Conservation (phyloP, 2,888 invertebrate species). For the Cordilura impudica region DNA sequence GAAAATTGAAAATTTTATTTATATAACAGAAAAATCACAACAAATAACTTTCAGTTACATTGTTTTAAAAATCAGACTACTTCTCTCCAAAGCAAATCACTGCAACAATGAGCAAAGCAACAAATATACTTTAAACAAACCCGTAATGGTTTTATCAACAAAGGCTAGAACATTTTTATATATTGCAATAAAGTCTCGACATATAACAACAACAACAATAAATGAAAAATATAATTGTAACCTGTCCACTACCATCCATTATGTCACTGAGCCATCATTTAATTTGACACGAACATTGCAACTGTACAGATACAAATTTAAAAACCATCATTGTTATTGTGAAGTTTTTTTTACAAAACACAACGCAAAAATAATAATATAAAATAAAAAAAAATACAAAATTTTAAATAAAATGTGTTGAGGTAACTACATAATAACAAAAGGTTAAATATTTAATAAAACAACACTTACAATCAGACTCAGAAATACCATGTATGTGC, state of each 20-base stretch:
- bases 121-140: slow-evolving; percentile 32
- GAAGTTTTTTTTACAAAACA: background rate
- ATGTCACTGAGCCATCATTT: slow-evolving; percentile 57
- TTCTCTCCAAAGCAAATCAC: slow-evolving; percentile 26
- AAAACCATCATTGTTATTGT: slow-evolving; percentile 2
- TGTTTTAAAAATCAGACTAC: slow-evolving; percentile 27
- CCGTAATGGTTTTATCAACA: slow-evolving; percentile 53
- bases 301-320: slow-evolving; percentile 42
- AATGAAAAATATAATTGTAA: slow-evolving; percentile 31
- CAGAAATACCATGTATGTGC: background rate
- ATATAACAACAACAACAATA: background rate
- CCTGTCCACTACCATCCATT: slow-evolving; percentile 43
- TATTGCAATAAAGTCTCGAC: slow-evolving; percentile 20
- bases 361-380: background rate
- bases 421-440: slow-evolving; percentile 13
- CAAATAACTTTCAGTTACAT: slow-evolving; percentile 47
- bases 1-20: too few species aligned
- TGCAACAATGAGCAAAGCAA: slow-evolving; percentile 5
- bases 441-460: slow-evolving; percentile 46
- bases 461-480: slow-evolving; percentile 16
- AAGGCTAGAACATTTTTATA: background rate
- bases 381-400: slow-evolving; percentile 15
- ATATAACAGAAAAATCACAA: slow-evolving; percentile 16
- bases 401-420: slow-evolving; percentile 23
- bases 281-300: slow-evolving; percentile 58